Conservation (phyloP, 2,888 invertebrate species). For the Drosophila falleni region DNA sequence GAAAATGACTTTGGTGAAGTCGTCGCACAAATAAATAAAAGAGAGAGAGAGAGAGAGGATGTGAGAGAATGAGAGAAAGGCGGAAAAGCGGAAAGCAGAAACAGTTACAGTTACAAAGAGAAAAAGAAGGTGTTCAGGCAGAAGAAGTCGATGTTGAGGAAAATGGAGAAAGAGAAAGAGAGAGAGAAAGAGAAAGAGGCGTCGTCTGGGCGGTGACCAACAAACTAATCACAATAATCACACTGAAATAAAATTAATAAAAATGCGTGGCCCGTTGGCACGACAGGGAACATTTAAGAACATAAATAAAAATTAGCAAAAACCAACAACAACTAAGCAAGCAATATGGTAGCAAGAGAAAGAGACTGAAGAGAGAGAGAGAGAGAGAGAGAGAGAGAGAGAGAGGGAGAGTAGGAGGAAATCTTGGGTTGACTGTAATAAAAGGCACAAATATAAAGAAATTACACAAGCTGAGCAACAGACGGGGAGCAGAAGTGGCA, state of each 20-base stretch:
- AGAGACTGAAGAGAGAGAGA: not conserved
- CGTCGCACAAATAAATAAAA: slow-evolving; percentile 72
- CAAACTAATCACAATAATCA: slow-evolving; percentile 82
- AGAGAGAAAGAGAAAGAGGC: not conserved
- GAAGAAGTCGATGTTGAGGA: slow-evolving; percentile 1
- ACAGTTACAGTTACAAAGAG: slow-evolving; percentile 20
- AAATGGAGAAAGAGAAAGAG: too few relatives aligned
- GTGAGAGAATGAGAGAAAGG: slow-evolving; percentile 1
- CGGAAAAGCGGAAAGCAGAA: slow-evolving; percentile 12
- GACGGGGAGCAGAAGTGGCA: slow-evolving; percentile 6
- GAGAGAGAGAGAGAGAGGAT: slow-evolving; percentile 4
- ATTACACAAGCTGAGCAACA: slow-evolving; percentile 61
- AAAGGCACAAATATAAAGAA: slow-evolving; percentile 83
- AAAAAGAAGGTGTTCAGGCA: slow-evolving; percentile 49
- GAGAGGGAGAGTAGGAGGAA: not conserved
- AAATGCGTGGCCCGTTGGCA: slow-evolving; percentile 78
- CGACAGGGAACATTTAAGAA: slow-evolving; percentile 75
- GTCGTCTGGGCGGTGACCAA: slow-evolving; percentile 49
- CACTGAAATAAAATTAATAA: slow-evolving; percentile 83
- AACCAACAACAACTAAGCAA: slow-evolving; percentile 71
- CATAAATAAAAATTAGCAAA: slow-evolving; percentile 83
- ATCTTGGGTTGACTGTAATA: slow-evolving; percentile 55
- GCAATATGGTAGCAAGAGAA: slow-evolving; percentile 28
- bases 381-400: not conserved
- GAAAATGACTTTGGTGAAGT: slow-evolving; percentile 75